phyloP scores from a whole-genome alignment of 1,140 invertebrate species.

The Agrypnia vestita region DNA sequence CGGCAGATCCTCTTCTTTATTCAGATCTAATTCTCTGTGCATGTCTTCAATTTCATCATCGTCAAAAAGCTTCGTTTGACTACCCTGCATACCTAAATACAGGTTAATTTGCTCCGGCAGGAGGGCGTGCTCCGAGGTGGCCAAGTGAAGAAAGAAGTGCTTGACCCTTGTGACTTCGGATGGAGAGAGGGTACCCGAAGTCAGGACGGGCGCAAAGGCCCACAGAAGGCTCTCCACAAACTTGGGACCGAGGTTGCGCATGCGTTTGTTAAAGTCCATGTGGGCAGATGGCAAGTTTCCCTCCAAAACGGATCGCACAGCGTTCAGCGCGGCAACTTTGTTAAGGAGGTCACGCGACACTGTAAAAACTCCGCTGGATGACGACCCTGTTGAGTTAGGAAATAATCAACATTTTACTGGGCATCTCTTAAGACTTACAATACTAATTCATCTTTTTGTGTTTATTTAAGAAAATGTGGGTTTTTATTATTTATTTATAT shows the following conservation, averaged over 20 bases:
- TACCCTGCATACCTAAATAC: slow-evolving; percentile 62
- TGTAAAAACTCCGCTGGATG: slow-evolving; percentile 79
- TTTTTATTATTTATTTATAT: no score
- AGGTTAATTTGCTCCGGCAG: slow-evolving; percentile 69
- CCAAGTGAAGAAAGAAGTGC: slow-evolving; percentile 70
- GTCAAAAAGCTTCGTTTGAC: slow-evolving; percentile 68
- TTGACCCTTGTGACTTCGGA: slow-evolving; percentile 70
- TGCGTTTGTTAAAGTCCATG: slow-evolving; percentile 69
- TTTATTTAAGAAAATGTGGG: no score
- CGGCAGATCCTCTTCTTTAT: slow-evolving; percentile 69
- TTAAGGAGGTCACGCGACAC: slow-evolving; percentile 80
- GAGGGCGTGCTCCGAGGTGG: slow-evolving; percentile 68
- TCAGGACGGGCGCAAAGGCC: slow-evolving; percentile 74
- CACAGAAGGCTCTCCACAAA: slow-evolving; percentile 72
- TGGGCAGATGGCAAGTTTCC: slow-evolving; percentile 73
- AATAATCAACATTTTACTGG: background rate
- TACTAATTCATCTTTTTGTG: no score
- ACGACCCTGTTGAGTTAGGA: slow-evolving; percentile 60
- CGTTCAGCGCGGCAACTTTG: slow-evolving; percentile 87
- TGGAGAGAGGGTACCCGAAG: slow-evolving; percentile 66
- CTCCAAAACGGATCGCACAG: slow-evolving; percentile 82
- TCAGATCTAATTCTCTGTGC: slow-evolving; percentile 68
- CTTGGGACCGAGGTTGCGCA: slow-evolving; percentile 68
- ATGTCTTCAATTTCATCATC: slow-evolving; percentile 69
- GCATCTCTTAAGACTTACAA: no score